Base-by-base conservation (phyloP, 2,113 vertebrate genomes). In the Semnornis frantzii region DNA sequence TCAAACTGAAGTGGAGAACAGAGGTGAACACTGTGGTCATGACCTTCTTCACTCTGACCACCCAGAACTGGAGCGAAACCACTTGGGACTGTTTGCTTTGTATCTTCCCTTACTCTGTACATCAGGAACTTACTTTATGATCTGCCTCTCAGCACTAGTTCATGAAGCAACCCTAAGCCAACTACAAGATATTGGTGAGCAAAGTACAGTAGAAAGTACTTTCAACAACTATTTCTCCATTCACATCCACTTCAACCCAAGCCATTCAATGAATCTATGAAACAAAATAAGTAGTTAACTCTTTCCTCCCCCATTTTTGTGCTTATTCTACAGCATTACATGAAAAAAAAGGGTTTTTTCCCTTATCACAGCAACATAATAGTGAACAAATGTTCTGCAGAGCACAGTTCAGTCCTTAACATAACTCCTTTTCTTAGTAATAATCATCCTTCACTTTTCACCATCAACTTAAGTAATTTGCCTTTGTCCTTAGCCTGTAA, bases 401-500 rank as follows among this genome's bases (percentile, higher is more conserved):
- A 87, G 39, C 34, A 50, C 0, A 3, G 73, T 13, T 52, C 57
- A 69, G 54, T 6, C 33, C 59, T 48, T 23, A 85, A 58, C 59
- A 10, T 3, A 91, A 77, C 14, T 78, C 17, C 4, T 46, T 91
- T 73, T 90, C 75, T 85, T 55, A 50, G 23, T 46, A 87, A 91
- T 73, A 89, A 90, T 58, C 4, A 5, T 82, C 79, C 81, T 74
- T 89, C 82, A 74, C 33, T 85, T 89, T 92, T 82, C 72, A 70
- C 28, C 66, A 65, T 72, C 64, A 89, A 76, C 42, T 89, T 76
- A 55, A 90, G n/a, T 17, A 90, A 87, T 92, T 92, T 55, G n/a
- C 48, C 69, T 42, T 39, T 95, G 76, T 74, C 82, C 73, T 85
- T 72, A 88, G 83, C 50, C 62, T 58, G 91, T 83, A 93, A 94